These are phyloP conservation scores for Pollenia angustigena DNA, from an alignment of 2,888 invertebrate genomes.

Conservation along the genomic window DNA sequence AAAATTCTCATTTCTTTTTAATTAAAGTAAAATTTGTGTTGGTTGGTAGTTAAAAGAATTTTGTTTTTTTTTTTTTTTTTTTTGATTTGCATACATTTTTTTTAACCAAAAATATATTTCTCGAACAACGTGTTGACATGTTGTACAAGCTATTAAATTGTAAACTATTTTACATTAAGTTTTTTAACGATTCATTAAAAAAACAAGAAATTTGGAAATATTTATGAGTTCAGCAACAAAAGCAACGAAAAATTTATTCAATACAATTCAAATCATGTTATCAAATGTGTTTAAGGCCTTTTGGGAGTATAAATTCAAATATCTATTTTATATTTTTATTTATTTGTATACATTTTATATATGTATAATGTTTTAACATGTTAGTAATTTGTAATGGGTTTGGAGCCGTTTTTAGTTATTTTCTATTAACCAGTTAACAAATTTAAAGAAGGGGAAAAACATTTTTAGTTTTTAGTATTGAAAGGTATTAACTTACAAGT, in stretches of 20 bases:
- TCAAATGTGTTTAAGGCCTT: background rate
- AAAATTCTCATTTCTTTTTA: background rate
- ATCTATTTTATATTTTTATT: conserved; percentile 12
- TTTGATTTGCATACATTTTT: conserved; percentile 62
- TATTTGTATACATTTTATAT: background rate
- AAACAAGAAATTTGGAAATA: background rate
- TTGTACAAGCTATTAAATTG: conserved; percentile 62
- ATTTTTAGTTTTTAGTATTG: background rate
- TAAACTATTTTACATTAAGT: conserved; percentile 20
- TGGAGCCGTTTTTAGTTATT: background rate
- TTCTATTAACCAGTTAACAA: background rate
- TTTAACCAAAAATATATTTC: conserved; percentile 46
- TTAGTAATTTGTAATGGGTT: background rate
- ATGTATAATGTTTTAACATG: conserved; percentile 2
- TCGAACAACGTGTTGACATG: conserved; percentile 65
- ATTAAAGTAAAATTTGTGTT: conserved; percentile 10
- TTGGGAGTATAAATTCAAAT: conserved; percentile 6
- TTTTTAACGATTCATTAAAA: conserved; percentile 6
- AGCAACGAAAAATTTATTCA: background rate
- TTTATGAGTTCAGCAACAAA: conserved; percentile 46
- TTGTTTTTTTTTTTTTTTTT: background rate
- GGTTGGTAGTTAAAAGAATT: background rate
- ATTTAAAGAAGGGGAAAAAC: background rate
- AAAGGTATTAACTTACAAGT: no score
- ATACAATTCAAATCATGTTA: conserved; percentile 30